Conservation (phyloP, 2,113 vertebrate species). For the Melanocharis versteri region DNA sequence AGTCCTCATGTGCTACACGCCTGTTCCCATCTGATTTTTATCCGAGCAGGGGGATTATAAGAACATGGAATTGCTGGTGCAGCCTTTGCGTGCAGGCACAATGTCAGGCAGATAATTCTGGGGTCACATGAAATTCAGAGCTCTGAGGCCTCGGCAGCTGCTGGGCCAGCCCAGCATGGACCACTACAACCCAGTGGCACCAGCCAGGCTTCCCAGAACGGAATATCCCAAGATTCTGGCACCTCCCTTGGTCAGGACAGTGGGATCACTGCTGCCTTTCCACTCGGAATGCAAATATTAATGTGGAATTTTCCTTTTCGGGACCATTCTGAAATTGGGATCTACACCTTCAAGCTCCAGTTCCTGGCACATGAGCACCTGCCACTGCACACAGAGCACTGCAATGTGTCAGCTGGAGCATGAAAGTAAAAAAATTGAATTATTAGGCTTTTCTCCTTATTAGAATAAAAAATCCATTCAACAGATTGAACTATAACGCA, state of each 20-base stretch:
- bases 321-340: not conserved
- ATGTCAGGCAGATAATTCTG: not conserved
- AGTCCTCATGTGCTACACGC: not conserved
- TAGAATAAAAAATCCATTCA: not conserved
- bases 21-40: conserved; percentile 23
- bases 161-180: not conserved
- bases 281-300: not conserved
- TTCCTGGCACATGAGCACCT: not conserved
- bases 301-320: not conserved
- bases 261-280: not conserved
- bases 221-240: not conserved
- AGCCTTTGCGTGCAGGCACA: not conserved
- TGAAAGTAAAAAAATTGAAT: fast-evolving
- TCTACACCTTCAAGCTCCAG: not conserved
- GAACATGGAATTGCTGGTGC: not conserved
- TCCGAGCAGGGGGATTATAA: not conserved
- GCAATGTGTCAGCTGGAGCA: not conserved
- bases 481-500: not conserved
- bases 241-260: fast-evolving
- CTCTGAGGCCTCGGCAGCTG: not conserved
- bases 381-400: not conserved
- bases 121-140: not conserved
- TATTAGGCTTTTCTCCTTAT: fast-evolving
- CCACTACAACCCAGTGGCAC: not conserved
- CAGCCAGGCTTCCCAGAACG: not conserved